Evolutionary conservation across 2,888 invertebrate genomes (phyloP).

Genomic region (Chloromyia formosa): DNA sequence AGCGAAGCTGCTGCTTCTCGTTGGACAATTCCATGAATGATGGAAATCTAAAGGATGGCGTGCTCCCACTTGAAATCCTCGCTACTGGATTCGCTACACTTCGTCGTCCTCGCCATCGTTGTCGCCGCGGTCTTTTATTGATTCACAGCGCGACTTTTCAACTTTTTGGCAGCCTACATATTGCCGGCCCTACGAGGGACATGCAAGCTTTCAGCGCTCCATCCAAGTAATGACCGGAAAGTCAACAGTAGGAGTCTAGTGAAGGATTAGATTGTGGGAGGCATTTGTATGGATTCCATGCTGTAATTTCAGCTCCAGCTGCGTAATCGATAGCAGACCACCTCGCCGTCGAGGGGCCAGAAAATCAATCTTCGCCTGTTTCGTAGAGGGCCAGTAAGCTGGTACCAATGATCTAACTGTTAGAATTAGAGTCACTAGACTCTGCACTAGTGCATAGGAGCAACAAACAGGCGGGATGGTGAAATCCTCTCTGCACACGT

Average conservation of each 20-base stretch:
- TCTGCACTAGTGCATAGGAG: neutral
- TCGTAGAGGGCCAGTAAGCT: neutral
- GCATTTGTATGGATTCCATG: slow-evolving; percentile 34
- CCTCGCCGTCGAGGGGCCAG: slow-evolving; percentile 1
- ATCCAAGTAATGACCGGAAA: slow-evolving; percentile 42
- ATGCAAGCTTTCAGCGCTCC: slow-evolving; percentile 25
- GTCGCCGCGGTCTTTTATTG: slow-evolving; percentile 18
- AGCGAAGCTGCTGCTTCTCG: slow-evolving; percentile 13
- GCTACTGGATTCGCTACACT: neutral
- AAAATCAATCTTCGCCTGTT: slow-evolving; percentile 14
- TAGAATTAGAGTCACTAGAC: slow-evolving; percentile 4
- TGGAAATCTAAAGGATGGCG: slow-evolving; percentile 19
- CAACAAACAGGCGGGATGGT: slow-evolving; percentile 18
- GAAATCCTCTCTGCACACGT: slow-evolving; percentile 15
- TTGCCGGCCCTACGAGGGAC: slow-evolving; percentile 12
- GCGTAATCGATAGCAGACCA: slow-evolving; percentile 34
- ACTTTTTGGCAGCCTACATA: slow-evolving; percentile 2
- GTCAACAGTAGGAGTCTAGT: slow-evolving; percentile 39
- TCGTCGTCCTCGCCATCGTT: neutral
- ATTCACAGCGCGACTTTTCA: slow-evolving; percentile 23
- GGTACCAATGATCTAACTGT: neutral
- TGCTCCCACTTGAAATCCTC: neutral
- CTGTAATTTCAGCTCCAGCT: slow-evolving; percentile 37
- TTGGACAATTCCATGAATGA: slow-evolving; percentile 21
- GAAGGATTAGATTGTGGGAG: slow-evolving; percentile 32